Percentiles rank a stretch among this genome's conserved stretches.
Conservation (phyloP, 2,113 vertebrate species). For the Thomomys bottae region DNA sequence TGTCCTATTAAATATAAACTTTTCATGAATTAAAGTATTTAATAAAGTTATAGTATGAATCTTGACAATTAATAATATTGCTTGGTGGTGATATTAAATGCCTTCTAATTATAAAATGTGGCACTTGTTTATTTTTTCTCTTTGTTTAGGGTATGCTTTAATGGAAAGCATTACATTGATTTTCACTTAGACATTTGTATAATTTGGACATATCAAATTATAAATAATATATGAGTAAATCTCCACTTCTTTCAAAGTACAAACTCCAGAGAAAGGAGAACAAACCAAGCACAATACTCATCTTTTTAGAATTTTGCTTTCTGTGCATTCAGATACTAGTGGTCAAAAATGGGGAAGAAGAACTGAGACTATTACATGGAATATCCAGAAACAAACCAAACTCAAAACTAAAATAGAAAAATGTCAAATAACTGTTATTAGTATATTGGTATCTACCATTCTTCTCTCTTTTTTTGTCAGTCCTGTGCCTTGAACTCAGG, state of each 20-base stretch:
- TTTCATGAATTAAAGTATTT: neutral
- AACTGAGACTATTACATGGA: neutral
- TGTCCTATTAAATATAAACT: neutral
- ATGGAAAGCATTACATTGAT: conserved; percentile 73
- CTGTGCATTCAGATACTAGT: neutral
- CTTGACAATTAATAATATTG: neutral
- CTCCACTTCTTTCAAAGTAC: conserved; percentile 68
- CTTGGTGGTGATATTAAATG: neutral
- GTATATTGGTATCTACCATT: neutral
- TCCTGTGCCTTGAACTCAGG: too few species aligned
- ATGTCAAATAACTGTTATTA: neutral
- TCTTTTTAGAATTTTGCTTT: neutral
- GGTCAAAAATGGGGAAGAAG: neutral
- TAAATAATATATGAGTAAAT: conserved; percentile 39
- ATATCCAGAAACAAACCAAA: neutral
- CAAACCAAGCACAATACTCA: neutral
- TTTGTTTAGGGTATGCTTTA: conserved; percentile 51
- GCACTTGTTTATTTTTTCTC: conserved; percentile 39
- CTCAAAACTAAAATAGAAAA: neutral
- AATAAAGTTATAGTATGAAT: conserved; percentile 5
- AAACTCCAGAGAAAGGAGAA: conserved; percentile 60
- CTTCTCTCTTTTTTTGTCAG: too few species aligned
- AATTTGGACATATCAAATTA: conserved; percentile 70
- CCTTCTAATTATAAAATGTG: conserved; percentile 20
- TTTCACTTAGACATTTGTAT: conserved; percentile 72